phyloP scores from a whole-genome alignment of 2,888 invertebrate species.

The Ptilodon capucinus region DNA sequence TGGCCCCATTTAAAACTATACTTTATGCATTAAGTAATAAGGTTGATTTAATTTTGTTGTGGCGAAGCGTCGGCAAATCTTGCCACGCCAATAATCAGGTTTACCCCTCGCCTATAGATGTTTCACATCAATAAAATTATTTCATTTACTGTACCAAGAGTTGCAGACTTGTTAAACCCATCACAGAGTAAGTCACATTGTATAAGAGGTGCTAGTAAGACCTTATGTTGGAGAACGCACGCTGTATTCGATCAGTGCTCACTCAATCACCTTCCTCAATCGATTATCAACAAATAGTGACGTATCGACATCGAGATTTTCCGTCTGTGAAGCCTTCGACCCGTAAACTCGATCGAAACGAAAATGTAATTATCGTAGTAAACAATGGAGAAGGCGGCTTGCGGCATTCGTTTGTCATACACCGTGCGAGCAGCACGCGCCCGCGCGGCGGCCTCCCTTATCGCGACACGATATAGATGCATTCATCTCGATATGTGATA shows the following conservation, averaged over 20 bases:
- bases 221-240: conserved; percentile 8
- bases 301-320: conserved; percentile 64
- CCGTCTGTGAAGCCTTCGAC: conserved; percentile 69
- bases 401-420: conserved; percentile 75
- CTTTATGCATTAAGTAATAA: too few species aligned
- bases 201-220: too few species aligned
- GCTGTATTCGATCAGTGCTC: conserved; percentile 14
- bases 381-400: conserved; percentile 69
- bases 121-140: too few species aligned
- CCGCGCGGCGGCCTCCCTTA: conserved; percentile 54
- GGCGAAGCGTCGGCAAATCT: too few species aligned
- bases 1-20: too few species aligned
- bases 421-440: conserved; percentile 69
- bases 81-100: too few species aligned
- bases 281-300: conserved; percentile 38
- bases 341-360: conserved; percentile 74
- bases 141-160: too few species aligned
- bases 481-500: conserved; percentile 54
- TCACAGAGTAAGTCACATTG: too few species aligned
- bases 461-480: conserved; percentile 60
- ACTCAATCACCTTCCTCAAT: conserved; percentile 23
- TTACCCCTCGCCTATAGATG: too few species aligned
- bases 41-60: too few species aligned
- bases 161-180: too few species aligned
- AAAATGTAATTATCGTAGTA: conserved; percentile 78